Conservation (phyloP, 2,113 vertebrate genomes). For the Ciconia boyciana region DNA sequence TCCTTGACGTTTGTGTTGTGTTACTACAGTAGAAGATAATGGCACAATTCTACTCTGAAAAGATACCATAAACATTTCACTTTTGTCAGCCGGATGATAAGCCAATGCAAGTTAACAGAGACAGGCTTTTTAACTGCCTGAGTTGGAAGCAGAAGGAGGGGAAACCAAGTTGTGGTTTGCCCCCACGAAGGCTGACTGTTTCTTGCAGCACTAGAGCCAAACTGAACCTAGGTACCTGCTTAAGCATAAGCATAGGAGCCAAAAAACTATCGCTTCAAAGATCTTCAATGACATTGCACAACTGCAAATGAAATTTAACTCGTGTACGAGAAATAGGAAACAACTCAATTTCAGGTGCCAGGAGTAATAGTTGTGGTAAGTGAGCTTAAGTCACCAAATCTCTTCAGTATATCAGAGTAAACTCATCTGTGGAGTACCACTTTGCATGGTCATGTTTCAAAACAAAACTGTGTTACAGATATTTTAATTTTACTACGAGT, state of each 20-base stretch:
- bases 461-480: neutral
- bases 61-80: neutral
- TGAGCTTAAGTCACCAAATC: neutral
- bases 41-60: neutral
- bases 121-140: rapidly evolving
- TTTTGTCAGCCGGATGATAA: neutral
- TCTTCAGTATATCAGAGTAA: neutral
- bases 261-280: neutral
- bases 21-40: neutral
- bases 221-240: neutral
- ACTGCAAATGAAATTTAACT: neutral
- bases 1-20: neutral
- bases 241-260: neutral
- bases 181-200: neutral
- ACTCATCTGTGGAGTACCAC: neutral
- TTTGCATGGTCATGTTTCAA: neutral
- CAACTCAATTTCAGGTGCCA: neutral
- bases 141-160: neutral
- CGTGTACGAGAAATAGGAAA: neutral
- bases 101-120: neutral
- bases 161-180: neutral
- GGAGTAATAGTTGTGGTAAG: neutral
- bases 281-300: conserved; percentile 13
- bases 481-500: neutral
- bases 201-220: neutral